Percentiles rank a stretch among this genome's conserved stretches.
Evolutionary conservation across 1,140 invertebrate genomes (phyloP).

Genomic region (Trichomalopsis sarcophagae): DNA sequence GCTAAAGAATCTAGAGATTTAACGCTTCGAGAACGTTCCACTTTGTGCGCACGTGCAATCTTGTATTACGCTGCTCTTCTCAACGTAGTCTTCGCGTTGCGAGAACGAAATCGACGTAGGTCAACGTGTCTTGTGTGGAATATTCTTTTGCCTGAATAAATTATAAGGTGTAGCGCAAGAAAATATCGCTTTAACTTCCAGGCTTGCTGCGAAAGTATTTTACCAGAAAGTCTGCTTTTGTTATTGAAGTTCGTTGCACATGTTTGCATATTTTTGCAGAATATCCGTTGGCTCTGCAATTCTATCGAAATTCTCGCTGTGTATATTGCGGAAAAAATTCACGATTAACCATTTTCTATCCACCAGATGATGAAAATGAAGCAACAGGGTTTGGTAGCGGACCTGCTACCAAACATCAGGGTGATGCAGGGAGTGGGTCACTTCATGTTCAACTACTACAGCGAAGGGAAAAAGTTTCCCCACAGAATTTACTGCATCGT

Average conservation of each 20-base stretch:
- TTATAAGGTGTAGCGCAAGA: not conserved
- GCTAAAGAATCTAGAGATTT: constrained; percentile 10
- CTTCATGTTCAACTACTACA: constrained; percentile 86
- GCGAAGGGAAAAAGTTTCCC: constrained; percentile 70
- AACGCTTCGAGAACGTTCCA: constrained; percentile 1
- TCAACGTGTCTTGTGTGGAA: no score
- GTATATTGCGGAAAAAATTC: no score
- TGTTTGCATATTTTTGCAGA: no score
- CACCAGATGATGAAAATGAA: constrained; percentile 78
- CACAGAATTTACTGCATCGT: constrained; percentile 69
- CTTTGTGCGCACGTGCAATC: not conserved
- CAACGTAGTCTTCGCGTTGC: no score
- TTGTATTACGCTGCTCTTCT: not conserved
- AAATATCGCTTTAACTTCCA: constrained; percentile 40
- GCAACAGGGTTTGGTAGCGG: constrained; percentile 82
- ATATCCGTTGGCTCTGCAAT: no score
- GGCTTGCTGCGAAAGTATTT: no score
- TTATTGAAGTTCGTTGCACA: no score
- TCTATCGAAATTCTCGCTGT: no score
- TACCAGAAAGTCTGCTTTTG: no score
- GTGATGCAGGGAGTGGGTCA: constrained; percentile 85
- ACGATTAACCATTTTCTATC: not conserved
- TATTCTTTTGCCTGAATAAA: no score
- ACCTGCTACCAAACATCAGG: constrained; percentile 87
- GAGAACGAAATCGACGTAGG: not conserved